Percentiles rank a stretch among this genome's conserved stretches.
These are phyloP conservation scores for Cristatella mucedo DNA, from an alignment of 2,888 invertebrate species.

Conservation along the genomic window DNA sequence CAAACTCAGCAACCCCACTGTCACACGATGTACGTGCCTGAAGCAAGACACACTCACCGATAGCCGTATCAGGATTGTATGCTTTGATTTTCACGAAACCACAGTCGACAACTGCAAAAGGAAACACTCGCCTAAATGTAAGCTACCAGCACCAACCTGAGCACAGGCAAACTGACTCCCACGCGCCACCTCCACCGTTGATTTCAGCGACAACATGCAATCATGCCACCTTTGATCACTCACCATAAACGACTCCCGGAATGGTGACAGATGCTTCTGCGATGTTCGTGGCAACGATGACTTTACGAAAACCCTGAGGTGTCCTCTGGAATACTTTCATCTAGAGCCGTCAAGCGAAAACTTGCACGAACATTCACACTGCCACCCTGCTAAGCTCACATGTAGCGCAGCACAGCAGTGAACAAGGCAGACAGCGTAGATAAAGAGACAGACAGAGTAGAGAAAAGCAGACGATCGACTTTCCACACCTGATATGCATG, in stretches of 20 bases:
- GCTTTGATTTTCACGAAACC: conserved; percentile 87
- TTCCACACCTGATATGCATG: conserved; percentile 47
- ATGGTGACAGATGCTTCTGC: conserved; percentile 94
- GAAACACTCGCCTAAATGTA: no score
- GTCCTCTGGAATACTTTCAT: conserved; percentile 63
- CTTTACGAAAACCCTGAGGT: conserved; percentile 57
- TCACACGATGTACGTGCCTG: no score
- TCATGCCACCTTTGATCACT: conserved; percentile 16
- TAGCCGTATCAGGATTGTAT: conserved; percentile 65
- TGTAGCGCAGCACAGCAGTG: no score
- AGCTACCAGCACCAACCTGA: no score
- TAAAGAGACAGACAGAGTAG: background rate
- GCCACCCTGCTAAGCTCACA: no score
- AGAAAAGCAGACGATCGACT: no score
- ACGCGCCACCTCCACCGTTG: no score
- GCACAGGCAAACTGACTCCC: no score
- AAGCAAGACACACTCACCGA: conserved; percentile 40
- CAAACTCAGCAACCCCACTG: no score
- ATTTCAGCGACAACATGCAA: no score
- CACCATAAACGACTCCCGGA: conserved; percentile 74
- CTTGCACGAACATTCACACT: no score
- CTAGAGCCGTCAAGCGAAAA: conserved; percentile 47
- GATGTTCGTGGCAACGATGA: conserved; percentile 83
- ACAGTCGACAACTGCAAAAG: conserved; percentile 65
- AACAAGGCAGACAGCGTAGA: background rate